Conservation (phyloP, 2,113 vertebrate species). For the Glareola pratincola region DNA sequence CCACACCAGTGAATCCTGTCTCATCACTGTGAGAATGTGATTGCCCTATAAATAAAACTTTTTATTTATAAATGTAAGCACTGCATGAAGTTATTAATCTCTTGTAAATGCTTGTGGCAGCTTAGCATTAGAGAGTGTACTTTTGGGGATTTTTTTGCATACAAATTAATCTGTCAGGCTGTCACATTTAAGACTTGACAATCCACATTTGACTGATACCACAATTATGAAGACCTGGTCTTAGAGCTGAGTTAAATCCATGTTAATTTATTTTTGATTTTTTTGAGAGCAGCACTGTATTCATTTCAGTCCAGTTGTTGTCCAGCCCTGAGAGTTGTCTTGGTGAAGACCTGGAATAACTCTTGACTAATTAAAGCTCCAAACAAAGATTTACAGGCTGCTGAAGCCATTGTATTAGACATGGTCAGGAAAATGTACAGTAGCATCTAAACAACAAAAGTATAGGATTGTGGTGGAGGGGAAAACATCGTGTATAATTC, state of each 20-base stretch:
- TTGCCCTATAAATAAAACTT: slow-evolving; percentile 31
- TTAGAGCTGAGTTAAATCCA: neutral
- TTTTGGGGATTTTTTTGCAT: neutral
- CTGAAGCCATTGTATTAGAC: neutral
- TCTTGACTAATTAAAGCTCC: neutral
- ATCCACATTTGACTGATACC: neutral
- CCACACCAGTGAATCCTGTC: neutral
- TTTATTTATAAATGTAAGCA: slow-evolving; percentile 15
- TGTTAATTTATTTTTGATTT: neutral
- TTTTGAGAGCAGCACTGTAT: neutral
- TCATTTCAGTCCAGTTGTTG: neutral
- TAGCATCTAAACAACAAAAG: neutral
- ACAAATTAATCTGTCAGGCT: slow-evolving; percentile 4
- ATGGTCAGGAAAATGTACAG: neutral
- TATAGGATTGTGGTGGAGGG: neutral
- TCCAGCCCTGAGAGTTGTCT: neutral
- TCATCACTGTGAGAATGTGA: neutral
- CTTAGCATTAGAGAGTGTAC: neutral
- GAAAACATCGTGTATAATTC: neutral
- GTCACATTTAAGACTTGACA: neutral
- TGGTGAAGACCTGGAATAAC: neutral
- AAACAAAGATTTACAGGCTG: neutral
- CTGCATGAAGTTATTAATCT: slow-evolving; percentile 30
- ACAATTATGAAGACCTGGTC: neutral
- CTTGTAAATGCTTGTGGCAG: slow-evolving; percentile 18